Conservation (phyloP, 2,797 vertebrate genomes). For the Paratrypauchen microcephalus region DNA sequence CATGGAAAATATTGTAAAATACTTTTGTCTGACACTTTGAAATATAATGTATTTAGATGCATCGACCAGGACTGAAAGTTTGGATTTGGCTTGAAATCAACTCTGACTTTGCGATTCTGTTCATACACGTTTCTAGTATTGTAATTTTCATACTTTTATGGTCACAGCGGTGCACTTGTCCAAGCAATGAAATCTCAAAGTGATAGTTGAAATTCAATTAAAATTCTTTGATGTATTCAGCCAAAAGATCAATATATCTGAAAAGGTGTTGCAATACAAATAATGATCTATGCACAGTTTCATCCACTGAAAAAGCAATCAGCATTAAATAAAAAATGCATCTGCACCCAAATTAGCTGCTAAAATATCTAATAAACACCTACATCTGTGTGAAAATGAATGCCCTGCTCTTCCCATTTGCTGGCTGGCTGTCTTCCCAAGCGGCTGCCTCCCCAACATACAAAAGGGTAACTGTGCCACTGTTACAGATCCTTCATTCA, state of each 20-base stretch:
- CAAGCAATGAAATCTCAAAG: conserved; percentile 2
- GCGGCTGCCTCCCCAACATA: conserved; percentile 41
- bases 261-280: not conserved
- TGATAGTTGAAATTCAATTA: not conserved
- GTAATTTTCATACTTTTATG: conserved; percentile 2
- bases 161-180: conserved; percentile 7
- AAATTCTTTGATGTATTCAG: not conserved
- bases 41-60: not conserved
- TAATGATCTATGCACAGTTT: not conserved
- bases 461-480: conserved; percentile 57
- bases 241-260: not conserved
- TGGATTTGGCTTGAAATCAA: not conserved
- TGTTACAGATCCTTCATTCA: conserved; percentile 56
- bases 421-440: conserved; percentile 23
- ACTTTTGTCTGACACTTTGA: not conserved
- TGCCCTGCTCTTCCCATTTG: conserved; percentile 18
- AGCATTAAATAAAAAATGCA: not conserved
- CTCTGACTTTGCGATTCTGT: not conserved
- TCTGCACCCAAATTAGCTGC: not conserved
- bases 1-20: not conserved
- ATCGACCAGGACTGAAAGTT: not conserved
- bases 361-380: conserved; percentile 6
- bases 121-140: not conserved
- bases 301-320: not conserved
- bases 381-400: conserved; percentile 4